phyloP scores from a whole-genome alignment of 2,113 vertebrate genomes.

The Cathartes aura region DNA sequence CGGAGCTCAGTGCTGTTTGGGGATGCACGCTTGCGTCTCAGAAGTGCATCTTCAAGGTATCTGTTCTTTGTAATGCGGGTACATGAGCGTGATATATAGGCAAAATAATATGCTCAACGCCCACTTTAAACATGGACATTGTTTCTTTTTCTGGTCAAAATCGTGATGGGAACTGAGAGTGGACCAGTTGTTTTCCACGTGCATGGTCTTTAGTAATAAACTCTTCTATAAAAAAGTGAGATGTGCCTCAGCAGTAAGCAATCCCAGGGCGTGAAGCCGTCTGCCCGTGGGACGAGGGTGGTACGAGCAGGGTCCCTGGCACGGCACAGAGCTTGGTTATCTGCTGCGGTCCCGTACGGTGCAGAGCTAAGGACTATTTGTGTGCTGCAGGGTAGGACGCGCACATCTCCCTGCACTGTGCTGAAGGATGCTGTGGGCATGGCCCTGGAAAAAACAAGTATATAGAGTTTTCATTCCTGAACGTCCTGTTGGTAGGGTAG shows the following conservation, averaged over 20 bases:
- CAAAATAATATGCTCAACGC: neutral
- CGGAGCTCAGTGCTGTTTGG: fast-evolving
- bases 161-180: neutral
- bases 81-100: fast-evolving
- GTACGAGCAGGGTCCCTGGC: fast-evolving
- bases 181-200: neutral
- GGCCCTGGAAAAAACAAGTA: neutral
- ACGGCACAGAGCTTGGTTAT: neutral
- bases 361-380: neutral
- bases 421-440: neutral
- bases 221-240: neutral
- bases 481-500: neutral
- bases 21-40: neutral
- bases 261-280: neutral
- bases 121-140: neutral
- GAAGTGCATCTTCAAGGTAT: neutral
- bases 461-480: neutral
- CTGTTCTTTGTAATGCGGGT: neutral
- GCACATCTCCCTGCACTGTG: neutral
- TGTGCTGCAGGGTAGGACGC: neutral
- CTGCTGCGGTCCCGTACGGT: fast-evolving
- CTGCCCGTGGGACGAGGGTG: neutral
- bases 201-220: neutral
- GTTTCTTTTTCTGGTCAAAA: neutral
- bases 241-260: neutral